Evolutionary conservation across 2,113 vertebrate genomes (phyloP), one percentile per base, ranked within the genome.

Genomic region (Upupa epops): DNA sequence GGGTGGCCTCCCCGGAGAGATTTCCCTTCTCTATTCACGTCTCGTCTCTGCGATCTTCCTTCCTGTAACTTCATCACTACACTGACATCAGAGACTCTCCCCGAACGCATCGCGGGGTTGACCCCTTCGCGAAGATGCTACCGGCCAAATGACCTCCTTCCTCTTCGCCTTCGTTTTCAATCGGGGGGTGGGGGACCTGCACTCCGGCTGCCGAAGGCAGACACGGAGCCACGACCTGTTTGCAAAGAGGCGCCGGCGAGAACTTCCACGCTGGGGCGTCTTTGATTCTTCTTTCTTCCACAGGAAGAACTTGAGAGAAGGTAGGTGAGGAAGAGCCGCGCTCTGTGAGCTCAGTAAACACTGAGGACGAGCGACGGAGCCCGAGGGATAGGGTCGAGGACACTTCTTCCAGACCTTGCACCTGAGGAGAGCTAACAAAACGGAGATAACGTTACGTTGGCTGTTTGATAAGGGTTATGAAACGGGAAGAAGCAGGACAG

Each of bases 21-120:
- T 68, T 94, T 96, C 88, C 70, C 76, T 68, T 83, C 70, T 75
- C 36, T 49, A 49, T 74, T 83, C 76, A 58, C 0, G 0, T 26
- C 70, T 17, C 25, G 59, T 32, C 52, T 49, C 75, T 52, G 36
- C 51, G 60, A 74, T 88, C 83, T 81, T 88, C 76, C 60, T 95
- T 91, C 88, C 79, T 83, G 69, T 69, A 71, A 73, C 56, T 93
- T 88, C 88, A 88, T 88, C 76, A 81, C 70, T 74, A 90, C 91
- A 81, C 64, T 64, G 92, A 79, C 54, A 77, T 42, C 34, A 63
- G 34, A 86, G 37, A 64, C 70, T 86, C 68, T 64, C 48, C 22
- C 60, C 34, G 65, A 58, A 0, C 20, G 36, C 51, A 92, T 78
- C 76, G 68, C 72, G 79, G 48, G 24, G 8, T 14, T 90, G 79